These are phyloP conservation scores for Oligia latruncula DNA, from an alignment of 2,888 invertebrate species.

Conservation along the genomic window DNA sequence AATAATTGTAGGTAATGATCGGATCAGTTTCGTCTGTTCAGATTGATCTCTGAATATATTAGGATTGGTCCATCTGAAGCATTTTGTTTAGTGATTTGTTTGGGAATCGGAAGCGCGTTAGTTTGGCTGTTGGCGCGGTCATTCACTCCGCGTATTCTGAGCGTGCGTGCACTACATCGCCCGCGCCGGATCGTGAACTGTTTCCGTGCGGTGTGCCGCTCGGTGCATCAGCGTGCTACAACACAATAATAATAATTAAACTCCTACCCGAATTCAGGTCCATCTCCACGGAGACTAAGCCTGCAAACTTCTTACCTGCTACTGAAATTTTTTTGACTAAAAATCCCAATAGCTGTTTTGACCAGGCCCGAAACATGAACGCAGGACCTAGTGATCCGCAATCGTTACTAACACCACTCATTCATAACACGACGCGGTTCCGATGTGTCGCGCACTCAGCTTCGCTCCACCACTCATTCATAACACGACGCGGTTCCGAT, in stretches of 20 bases:
- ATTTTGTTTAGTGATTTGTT: constrained; percentile 5
- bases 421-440: background rate
- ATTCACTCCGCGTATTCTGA: constrained; percentile 58
- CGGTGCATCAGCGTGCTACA: background rate
- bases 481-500: background rate
- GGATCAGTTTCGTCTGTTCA: background rate
- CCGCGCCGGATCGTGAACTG: constrained; percentile 7
- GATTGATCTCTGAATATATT: background rate
- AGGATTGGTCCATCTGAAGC: constrained; percentile 1
- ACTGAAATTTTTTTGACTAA: background rate
- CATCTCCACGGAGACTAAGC: background rate
- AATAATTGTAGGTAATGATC: background rate
- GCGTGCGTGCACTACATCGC: constrained; percentile 15
- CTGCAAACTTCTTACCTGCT: background rate
- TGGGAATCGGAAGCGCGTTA: constrained; percentile 39
- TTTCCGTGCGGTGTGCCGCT: background rate
- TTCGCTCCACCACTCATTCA: too few relatives aligned
- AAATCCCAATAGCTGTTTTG: background rate
- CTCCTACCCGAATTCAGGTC: background rate
- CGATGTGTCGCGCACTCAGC: too few relatives aligned
- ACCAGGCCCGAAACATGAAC: background rate
- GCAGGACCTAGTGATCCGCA: background rate
- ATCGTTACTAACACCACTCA: too few relatives aligned
- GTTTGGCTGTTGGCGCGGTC: constrained; percentile 47
- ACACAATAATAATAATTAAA: background rate